Conservation (phyloP, 2,888 invertebrate genomes). For the Mesorhabditis belari region DNA sequence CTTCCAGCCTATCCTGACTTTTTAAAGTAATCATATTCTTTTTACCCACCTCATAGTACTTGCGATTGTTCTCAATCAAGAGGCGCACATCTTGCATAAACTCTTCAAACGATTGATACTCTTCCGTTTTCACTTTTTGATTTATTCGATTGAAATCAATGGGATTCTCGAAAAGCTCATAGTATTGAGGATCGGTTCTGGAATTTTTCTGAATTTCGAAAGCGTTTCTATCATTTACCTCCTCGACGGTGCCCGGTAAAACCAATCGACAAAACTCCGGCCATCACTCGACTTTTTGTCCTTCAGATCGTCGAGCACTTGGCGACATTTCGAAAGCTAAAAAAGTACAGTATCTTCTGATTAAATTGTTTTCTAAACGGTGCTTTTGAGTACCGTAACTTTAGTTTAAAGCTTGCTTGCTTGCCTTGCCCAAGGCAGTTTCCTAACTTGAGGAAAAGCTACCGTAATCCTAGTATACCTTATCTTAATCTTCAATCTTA, state of each 20-base stretch:
- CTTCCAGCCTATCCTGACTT: not conserved
- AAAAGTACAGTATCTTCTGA: not conserved
- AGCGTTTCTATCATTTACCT: no score
- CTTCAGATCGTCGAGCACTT: not conserved
- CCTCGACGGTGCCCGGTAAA: not conserved
- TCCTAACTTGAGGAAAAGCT: no score
- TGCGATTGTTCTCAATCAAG: constrained; percentile 85
- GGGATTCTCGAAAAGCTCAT: constrained; percentile 77
- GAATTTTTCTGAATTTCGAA: not conserved
- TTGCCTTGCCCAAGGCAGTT: no score
- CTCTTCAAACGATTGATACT: constrained; percentile 87
- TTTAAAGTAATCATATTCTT: not conserved
- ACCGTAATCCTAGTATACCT: no score
- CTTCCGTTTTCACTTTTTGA: constrained; percentile 91
- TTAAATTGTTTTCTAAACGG: no score
- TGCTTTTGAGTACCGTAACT: no score
- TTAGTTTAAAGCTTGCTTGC: no score
- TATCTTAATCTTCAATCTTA: no score
- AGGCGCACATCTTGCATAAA: constrained; percentile 81
- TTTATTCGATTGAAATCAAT: constrained; percentile 91
- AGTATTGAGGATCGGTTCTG: constrained; percentile 57
- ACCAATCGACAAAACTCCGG: no score
- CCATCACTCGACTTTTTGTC: no score
- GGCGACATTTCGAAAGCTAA: not conserved
- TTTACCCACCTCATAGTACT: constrained; percentile 72